phyloP scores from a whole-genome alignment of 2,888 invertebrate species.

The Pseudanteris insignis region DNA sequence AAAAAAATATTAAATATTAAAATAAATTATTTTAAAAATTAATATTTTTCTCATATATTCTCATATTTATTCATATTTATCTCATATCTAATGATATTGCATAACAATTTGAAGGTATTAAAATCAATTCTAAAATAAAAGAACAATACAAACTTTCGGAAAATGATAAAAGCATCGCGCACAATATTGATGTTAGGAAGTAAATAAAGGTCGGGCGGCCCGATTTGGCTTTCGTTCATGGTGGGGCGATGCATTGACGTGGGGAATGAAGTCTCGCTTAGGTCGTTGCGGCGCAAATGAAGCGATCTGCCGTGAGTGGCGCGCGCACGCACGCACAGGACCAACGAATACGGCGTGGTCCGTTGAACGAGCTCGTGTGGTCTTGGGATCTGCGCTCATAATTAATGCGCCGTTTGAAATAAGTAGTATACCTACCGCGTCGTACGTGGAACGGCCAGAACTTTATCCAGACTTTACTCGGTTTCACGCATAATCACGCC shows the following conservation, averaged over 20 bases:
- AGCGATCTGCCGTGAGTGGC: constrained; percentile 17
- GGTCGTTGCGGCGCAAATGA: constrained; percentile 24
- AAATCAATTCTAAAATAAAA: too few relatives aligned
- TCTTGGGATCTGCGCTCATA: constrained; percentile 42
- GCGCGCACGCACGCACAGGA: constrained; percentile 12
- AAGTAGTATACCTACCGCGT: constrained; percentile 44
- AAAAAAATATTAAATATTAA: too few relatives aligned
- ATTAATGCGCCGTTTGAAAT: constrained; percentile 44
- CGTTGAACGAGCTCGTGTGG: constrained; percentile 37
- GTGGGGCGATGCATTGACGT: constrained; percentile 9
- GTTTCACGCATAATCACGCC: constrained; percentile 35
- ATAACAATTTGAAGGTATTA: too few relatives aligned
- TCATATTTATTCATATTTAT: too few relatives aligned
- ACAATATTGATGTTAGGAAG: too few relatives aligned
- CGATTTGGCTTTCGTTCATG: constrained; percentile 23
- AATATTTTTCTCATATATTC: too few relatives aligned
- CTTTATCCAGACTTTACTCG: constrained; percentile 34
- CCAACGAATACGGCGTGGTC: constrained; percentile 30
- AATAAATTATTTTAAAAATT: too few relatives aligned
- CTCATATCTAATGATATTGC: too few relatives aligned
- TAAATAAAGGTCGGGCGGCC: too few relatives aligned
- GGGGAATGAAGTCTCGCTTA: constrained; percentile 25
- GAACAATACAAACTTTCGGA: too few relatives aligned
- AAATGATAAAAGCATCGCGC: too few relatives aligned
- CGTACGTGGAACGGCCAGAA: constrained; percentile 33